Conservation (phyloP, 2,113 vertebrate species). For the Arothron firmamentum region DNA sequence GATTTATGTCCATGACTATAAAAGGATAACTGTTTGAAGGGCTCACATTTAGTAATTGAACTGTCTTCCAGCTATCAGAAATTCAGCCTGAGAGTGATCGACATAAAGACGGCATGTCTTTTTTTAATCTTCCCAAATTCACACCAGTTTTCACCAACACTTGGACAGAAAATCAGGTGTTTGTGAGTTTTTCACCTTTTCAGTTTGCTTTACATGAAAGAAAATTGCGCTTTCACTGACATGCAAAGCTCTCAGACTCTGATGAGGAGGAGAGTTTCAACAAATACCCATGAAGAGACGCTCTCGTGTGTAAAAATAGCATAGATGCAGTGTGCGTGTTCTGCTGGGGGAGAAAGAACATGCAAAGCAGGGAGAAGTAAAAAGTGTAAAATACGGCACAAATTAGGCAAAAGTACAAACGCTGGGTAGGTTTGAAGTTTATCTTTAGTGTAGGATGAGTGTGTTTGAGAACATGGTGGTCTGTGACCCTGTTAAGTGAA, state of each 20-base stretch:
- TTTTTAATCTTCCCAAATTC: too few species aligned
- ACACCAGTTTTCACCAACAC: too few species aligned
- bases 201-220: too few species aligned
- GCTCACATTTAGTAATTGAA: constrained; percentile 38
- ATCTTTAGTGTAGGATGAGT: background rate
- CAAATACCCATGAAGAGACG: constrained; percentile 54
- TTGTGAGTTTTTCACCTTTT: too few species aligned
- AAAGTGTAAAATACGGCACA: constrained; percentile 64
- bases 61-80: background rate
- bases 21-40: constrained; percentile 36
- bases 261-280: constrained; percentile 14
- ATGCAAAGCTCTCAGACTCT: constrained; percentile 17
- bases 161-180: too few species aligned
- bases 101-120: too few species aligned
- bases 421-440: constrained; percentile 39
- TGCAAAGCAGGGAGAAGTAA: constrained; percentile 44
- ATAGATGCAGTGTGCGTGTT: constrained; percentile 41
- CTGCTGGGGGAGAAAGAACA: constrained; percentile 45
- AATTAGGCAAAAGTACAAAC: constrained; percentile 60
- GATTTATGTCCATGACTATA: constrained; percentile 38
- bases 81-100: too few species aligned
- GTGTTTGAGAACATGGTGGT: background rate
- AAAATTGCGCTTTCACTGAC: constrained; percentile 1
- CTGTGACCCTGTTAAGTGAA: too few species aligned
- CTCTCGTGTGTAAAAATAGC: constrained; percentile 49